Conservation (phyloP, 2,797 vertebrate genomes). For the Pantherophis vulpinus region DNA sequence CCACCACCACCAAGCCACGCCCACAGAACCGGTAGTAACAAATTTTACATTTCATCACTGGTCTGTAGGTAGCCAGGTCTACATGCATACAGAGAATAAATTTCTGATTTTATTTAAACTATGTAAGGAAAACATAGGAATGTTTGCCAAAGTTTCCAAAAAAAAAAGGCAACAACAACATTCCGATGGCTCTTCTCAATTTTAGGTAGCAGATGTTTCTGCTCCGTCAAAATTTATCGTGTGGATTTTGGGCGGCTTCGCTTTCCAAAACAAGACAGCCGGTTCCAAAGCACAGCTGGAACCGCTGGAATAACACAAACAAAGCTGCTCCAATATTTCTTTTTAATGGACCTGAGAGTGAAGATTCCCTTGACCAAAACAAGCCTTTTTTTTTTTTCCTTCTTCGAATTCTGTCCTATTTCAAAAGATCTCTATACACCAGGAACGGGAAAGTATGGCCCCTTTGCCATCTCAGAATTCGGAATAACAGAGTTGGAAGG, state of each 20-base stretch:
- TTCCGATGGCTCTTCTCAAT: neutral
- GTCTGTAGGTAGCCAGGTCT: neutral
- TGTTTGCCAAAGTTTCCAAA: neutral
- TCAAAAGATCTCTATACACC: neutral
- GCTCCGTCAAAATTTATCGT: neutral
- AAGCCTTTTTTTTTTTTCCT: neutral
- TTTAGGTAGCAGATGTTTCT: neutral
- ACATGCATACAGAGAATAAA: neutral
- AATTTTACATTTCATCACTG: too few relatives aligned
- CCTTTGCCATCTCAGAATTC: too few relatives aligned
- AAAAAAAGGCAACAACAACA: neutral
- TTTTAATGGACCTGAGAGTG: neutral
- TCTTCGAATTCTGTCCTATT: neutral
- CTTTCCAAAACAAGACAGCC: neutral
- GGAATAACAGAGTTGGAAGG: too few relatives aligned
- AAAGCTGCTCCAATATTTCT: neutral
- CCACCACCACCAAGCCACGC: too few relatives aligned
- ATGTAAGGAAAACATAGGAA: neutral
- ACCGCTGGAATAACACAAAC: neutral
- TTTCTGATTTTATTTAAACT: neutral
- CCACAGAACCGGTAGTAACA: too few relatives aligned
- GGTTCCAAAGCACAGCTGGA: neutral
- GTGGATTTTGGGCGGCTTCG: neutral
- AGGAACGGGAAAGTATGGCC: too few relatives aligned
- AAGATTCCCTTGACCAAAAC: neutral